Base-by-base conservation (phyloP, 1,140 invertebrate genomes). In the Pachypsylla venusta region DNA sequence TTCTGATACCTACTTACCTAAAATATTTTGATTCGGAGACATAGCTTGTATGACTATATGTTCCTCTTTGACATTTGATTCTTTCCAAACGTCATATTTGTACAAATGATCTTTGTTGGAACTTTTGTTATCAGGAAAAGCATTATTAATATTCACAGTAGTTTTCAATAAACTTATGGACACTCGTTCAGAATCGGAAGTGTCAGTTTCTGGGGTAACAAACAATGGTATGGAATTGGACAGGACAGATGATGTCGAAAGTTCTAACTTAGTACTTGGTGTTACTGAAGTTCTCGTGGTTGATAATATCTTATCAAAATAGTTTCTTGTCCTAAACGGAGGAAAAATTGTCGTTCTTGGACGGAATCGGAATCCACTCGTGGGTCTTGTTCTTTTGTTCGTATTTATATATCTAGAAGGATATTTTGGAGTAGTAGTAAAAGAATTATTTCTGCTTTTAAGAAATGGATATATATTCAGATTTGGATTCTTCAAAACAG, bases 151-250 rank as follows among this genome's bases (percentile, higher is more conserved):
- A 22, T 48, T 48, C n/a, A 5, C 42, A 19, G 42, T 19, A 22
- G n/a, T 48, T 48, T 48, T 48, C n/a, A 48, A 48, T 22, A 48
- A 48, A 19, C 16, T 48, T 7, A 48, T 48, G 42, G 42, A 48
- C 42, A 48, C 42, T 19, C 22, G 7, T 3, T 19, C 42, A 48
- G 5, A 7, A 48, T 22, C n/a, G 10, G 30, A 35, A n/a, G 42
- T n/a, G n/a, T n/a, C 22, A 48, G 42, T 48, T 48, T 7, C 30
- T n/a, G n/a, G n/a, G n/a, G n/a, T n/a, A n/a, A n/a, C n/a, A n/a
- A n/a, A n/a, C n/a, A n/a, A n/a, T n/a, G n/a, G n/a, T n/a, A n/a
- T n/a, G n/a, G 30, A 35, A 35, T n/a, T 22, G 5, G 42, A n/a
- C 22, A 22, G 42, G 5, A 19, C n/a, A 48, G n/a, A n/a, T 35